phyloP scores from a whole-genome alignment of 2,797 vertebrate genomes.

The Typhlichthys eigenmanni region DNA sequence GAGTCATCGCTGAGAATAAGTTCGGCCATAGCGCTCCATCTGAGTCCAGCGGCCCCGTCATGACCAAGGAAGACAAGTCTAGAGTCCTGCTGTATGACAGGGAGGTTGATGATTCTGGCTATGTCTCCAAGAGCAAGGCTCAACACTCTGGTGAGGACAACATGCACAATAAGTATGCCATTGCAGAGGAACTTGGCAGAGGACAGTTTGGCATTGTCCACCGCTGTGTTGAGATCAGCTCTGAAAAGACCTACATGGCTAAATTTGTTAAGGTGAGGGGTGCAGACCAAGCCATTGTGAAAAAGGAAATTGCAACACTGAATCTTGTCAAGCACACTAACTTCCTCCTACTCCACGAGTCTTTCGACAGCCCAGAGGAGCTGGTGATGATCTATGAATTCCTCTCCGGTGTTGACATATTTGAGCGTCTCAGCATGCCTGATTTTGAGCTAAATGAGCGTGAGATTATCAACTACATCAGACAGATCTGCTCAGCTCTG shows the following conservation, averaged over 20 bases:
- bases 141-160: constrained; percentile 88
- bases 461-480: constrained; percentile 88
- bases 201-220: constrained; percentile 96
- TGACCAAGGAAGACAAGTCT: constrained; percentile 98
- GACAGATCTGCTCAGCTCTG: constrained; percentile 91
- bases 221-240: constrained; percentile 87
- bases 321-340: constrained; percentile 89
- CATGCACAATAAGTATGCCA: constrained; percentile 91
- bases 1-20: constrained; percentile 95
- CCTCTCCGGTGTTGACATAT: constrained; percentile 94
- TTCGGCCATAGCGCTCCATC: constrained; percentile 97
- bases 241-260: constrained; percentile 96
- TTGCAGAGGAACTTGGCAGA: constrained; percentile 95
- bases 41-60: constrained; percentile 89
- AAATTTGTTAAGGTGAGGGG: constrained; percentile 99
- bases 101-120: constrained; percentile 90
- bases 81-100: constrained; percentile 94
- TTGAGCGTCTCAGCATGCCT: constrained; percentile 88
- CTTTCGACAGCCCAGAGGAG: constrained; percentile 96
- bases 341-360: constrained; percentile 90
- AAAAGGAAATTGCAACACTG: constrained; percentile 96
- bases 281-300: constrained; percentile 92
- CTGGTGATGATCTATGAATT: constrained; percentile 97
- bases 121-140: constrained; percentile 83
- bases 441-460: constrained; percentile 93